Conservation (phyloP, 1,140 invertebrate species). For the Drosophila erecta region DNA sequence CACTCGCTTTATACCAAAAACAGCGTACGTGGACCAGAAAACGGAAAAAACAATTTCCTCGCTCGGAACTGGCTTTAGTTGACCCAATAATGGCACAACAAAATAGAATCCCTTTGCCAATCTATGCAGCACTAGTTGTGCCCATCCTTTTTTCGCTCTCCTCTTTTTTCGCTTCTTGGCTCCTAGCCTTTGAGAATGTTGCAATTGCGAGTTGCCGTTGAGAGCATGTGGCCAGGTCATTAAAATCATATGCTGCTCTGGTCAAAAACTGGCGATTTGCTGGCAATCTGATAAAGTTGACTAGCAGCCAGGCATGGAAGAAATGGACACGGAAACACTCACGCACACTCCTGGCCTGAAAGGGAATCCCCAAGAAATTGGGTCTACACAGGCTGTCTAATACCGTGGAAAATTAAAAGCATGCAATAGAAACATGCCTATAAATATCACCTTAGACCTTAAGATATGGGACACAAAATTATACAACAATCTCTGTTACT, state of each 20-base stretch:
- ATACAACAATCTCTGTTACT: no score
- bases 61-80: constrained; percentile 25
- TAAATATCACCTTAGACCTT: no score
- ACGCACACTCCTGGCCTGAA: neutral
- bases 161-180: constrained; percentile 2
- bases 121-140: constrained; percentile 22
- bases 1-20: constrained; percentile 9
- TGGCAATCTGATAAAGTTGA: constrained; percentile 16
- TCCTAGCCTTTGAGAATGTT: constrained; percentile 33
- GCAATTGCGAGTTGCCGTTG: constrained; percentile 23
- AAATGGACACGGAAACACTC: neutral
- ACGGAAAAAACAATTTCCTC: constrained; percentile 43
- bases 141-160: neutral
- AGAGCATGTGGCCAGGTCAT: constrained; percentile 47
- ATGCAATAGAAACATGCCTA: no score
- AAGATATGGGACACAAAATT: no score
- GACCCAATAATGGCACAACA: constrained; percentile 33
- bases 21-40: constrained; percentile 32
- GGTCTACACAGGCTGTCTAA: neutral
- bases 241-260: constrained; percentile 72
- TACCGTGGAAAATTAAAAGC: neutral
- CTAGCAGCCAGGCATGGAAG: constrained; percentile 11
- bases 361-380: neutral
- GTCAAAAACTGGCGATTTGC: constrained; percentile 58
- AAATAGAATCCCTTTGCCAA: constrained; percentile 36